Evolutionary conservation across 2,797 vertebrate genomes (phyloP), one percentile per base, ranked within the genome.

Genomic region (Capromys pilorides): DNA sequence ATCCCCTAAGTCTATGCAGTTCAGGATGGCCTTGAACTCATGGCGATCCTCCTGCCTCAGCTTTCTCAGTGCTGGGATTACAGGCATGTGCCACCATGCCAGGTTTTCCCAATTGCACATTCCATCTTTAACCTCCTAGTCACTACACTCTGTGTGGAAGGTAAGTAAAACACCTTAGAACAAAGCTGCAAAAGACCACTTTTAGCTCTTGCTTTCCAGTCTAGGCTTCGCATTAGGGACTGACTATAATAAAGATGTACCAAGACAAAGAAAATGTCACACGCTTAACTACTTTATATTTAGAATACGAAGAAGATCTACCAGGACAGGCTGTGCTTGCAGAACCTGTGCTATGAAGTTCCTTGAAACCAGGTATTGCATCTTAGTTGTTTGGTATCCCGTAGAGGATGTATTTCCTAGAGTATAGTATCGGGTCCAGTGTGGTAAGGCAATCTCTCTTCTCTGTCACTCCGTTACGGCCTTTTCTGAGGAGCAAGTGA

Each of bases 181-280:
- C 39, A 77, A 92, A 96, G n/a, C 71, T 59, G 33, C 18, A 19
- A 77, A 80, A 94, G 73, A 61, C 61, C 61, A 86, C 86, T 87
- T 31, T 83, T 61, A 77, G 12, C 33, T 22, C 69, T 31, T 91
- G 54, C 31, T 92, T 95, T 84, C 82, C 28, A 81, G 54, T 67
- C 33, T 82, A 41, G 45, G 28, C 8, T 49, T 82, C 33, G 75
- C 11, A 59, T 64, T 61, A 83, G 57, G 26, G 51, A 28, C 54
- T 19, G 41, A 84, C 45, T 83, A 75, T 94, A 91, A 62, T 36
- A 39, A 91, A 66, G 49, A 85, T 33, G 28, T 18, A 83, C 6
- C 24, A 69, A 61, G 59, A 82, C 11, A 57, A 93, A 95, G 77
- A 92, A 84, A 91, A 62, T 4, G 33, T 49, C 66, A 85, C 1